phyloP scores from a whole-genome alignment of 2,888 invertebrate species.

The Cataglyphis albicans region DNA sequence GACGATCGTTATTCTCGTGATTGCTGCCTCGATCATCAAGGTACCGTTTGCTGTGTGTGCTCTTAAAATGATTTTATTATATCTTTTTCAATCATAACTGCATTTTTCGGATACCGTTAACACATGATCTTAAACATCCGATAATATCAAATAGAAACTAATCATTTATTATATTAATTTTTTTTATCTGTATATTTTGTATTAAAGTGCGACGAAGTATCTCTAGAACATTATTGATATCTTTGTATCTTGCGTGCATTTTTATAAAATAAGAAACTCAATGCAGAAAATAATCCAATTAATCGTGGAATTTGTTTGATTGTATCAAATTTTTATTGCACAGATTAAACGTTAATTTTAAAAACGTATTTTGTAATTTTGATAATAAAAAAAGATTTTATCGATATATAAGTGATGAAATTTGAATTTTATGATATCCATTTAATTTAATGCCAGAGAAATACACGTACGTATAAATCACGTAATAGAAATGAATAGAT shows the following conservation, averaged over 20 bases:
- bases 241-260: neutral
- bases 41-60: conserved; percentile 64
- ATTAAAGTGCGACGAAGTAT: neutral
- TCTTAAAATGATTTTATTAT: conserved; percentile 43
- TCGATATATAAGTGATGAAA: neutral
- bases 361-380: neutral
- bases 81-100: conserved; percentile 46
- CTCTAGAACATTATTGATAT: neutral
- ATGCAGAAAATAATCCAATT: neutral
- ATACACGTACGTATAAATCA: neutral
- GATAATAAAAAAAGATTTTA: neutral
- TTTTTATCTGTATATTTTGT: neutral
- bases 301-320: neutral
- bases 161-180: neutral
- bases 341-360: neutral
- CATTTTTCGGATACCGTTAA: conserved; percentile 59
- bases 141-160: neutral
- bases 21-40: conserved; percentile 60
- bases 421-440: neutral
- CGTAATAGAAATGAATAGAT: neutral
- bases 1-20: conserved; percentile 61
- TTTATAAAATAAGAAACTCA: neutral
- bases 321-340: neutral
- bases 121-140: neutral
- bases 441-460: neutral